Evolutionary conservation across 2,888 invertebrate genomes (phyloP).

Genomic region (Plebejus anna): DNA sequence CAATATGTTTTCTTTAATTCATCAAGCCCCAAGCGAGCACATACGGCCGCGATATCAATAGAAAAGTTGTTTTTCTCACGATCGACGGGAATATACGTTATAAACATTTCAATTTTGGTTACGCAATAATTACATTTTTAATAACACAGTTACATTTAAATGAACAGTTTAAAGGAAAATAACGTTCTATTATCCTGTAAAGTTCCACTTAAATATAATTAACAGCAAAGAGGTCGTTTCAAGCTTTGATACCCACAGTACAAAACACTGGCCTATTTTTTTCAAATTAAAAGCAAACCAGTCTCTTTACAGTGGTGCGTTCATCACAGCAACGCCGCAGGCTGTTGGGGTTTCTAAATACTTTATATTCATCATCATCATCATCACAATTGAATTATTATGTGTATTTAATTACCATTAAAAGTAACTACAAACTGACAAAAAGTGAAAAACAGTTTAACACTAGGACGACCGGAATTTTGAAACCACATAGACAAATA

Average conservation of each 20-base stretch:
- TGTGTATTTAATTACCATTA: background rate
- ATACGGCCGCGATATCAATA: too few species aligned
- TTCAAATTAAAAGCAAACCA: conserved; percentile 26
- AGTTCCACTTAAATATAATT: conserved; percentile 17
- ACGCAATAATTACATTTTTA: too few species aligned
- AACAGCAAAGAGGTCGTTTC: conserved; percentile 13
- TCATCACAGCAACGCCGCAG: background rate
- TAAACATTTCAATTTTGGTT: too few species aligned
- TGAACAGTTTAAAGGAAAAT: too few species aligned
- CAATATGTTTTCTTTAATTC: too few species aligned
- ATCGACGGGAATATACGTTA: too few species aligned
- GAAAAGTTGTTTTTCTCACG: too few species aligned
- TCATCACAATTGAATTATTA: background rate
- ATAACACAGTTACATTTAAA: background rate
- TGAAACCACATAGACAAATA: too few species aligned
- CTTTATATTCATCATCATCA: conserved; percentile 3
- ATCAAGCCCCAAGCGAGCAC: too few species aligned
- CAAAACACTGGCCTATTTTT: conserved; percentile 20
- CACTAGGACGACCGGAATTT: too few species aligned
- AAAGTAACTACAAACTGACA: too few species aligned
- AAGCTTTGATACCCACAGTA: conserved; percentile 10
- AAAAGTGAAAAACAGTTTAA: too few species aligned
- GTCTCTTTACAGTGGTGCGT: background rate
- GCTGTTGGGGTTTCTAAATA: conserved; percentile 19
- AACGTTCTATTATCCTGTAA: conserved; percentile 10